These are phyloP conservation scores for Drosophila tsacasi DNA, from an alignment of 1,140 invertebrate genomes.

Conservation along the genomic window DNA sequence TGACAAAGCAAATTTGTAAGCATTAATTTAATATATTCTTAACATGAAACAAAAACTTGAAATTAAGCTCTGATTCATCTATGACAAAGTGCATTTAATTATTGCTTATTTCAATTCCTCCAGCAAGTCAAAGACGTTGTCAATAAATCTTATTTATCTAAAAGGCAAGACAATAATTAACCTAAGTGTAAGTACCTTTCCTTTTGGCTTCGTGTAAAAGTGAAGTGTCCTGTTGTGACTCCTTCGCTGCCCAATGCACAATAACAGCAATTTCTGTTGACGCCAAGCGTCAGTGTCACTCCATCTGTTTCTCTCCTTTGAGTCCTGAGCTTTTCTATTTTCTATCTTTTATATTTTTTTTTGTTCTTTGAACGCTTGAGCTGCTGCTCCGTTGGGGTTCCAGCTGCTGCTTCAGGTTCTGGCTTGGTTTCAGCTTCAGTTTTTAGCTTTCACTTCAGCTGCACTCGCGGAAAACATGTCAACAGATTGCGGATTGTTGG, in stretches of 20 bases:
- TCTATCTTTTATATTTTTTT: background rate
- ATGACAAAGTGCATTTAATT: background rate
- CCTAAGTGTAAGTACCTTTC: no score
- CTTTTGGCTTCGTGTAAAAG: slow-evolving; percentile 12
- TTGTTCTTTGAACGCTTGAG: slow-evolving; percentile 16
- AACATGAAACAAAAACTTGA: background rate
- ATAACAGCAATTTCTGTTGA: slow-evolving; percentile 76
- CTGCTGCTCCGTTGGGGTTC: slow-evolving; percentile 16
- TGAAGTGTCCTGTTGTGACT: slow-evolving; percentile 22
- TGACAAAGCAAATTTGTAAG: background rate
- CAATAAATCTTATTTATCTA: background rate
- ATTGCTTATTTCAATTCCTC: background rate
- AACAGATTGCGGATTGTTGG: slow-evolving; percentile 55
- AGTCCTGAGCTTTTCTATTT: slow-evolving; percentile 16
- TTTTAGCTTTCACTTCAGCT: slow-evolving; percentile 60
- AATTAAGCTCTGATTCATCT: background rate
- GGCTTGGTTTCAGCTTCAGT: slow-evolving; percentile 15
- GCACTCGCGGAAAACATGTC: slow-evolving; percentile 52
- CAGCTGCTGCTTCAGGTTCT: slow-evolving; percentile 17
- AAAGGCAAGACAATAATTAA: background rate
- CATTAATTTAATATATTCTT: background rate
- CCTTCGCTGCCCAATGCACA: slow-evolving; percentile 42
- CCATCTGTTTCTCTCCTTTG: slow-evolving; percentile 25
- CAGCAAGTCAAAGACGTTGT: background rate
- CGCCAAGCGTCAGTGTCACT: slow-evolving; percentile 46